phyloP scores from a whole-genome alignment of 2,888 invertebrate genomes.

The Synanthedon andrenaeformis region DNA sequence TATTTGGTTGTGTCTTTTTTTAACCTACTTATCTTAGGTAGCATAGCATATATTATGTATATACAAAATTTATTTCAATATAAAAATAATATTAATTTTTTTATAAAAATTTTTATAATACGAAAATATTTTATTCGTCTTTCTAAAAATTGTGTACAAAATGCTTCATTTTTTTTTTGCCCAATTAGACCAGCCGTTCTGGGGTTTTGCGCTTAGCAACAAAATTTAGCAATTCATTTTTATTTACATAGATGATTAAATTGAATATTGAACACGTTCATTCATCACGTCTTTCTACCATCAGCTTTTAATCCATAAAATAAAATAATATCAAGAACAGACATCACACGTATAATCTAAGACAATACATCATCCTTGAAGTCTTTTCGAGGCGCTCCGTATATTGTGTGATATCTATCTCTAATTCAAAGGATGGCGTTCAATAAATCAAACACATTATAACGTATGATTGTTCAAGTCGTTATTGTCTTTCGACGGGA shows the following conservation, averaged over 20 bases:
- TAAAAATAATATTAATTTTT: too few relatives aligned
- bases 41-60: too few relatives aligned
- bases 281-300: background rate
- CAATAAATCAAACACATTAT: conserved; percentile 63
- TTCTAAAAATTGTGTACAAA: too few relatives aligned
- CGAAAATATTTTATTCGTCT: too few relatives aligned
- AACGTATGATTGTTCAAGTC: conserved; percentile 48
- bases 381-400: conserved; percentile 3
- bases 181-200: too few relatives aligned
- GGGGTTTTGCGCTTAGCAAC: too few relatives aligned
- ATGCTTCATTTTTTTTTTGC: too few relatives aligned
- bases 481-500: conserved; percentile 58
- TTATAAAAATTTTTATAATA: too few relatives aligned
- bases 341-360: background rate
- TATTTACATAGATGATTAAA: too few relatives aligned
- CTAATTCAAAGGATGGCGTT: conserved; percentile 28
- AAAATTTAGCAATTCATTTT: too few relatives aligned
- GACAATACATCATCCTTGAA: conserved; percentile 5
- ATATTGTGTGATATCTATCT: conserved; percentile 20
- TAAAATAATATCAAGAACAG: background rate
- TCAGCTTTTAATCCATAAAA: background rate
- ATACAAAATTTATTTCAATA: too few relatives aligned
- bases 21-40: background rate
- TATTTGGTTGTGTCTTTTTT: conserved; percentile 6
- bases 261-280: too few relatives aligned